phyloP scores from a whole-genome alignment of 1,140 invertebrate species.

The Goniozus legneri region DNA sequence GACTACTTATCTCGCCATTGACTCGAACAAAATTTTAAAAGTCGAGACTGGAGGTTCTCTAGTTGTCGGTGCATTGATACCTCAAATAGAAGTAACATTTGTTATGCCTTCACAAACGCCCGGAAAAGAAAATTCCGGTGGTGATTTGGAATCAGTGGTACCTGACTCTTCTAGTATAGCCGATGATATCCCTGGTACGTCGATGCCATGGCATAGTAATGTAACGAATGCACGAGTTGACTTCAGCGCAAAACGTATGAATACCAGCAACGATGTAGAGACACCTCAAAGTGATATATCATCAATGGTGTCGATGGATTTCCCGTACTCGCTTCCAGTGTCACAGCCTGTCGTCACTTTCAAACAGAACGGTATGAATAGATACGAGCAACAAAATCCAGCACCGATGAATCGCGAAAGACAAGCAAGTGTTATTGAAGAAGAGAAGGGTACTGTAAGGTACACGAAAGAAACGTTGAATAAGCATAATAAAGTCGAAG shows the following conservation, averaged over 20 bases:
- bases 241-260: conserved; percentile 39
- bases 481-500: conserved; percentile 26
- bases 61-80: conserved; percentile 72
- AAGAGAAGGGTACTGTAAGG: conserved; percentile 11
- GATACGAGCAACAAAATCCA: conserved; percentile 21
- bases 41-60: conserved; percentile 59
- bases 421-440: conserved; percentile 10
- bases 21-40: conserved; percentile 70
- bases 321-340: conserved; percentile 15
- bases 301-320: conserved; percentile 44
- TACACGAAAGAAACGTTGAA: conserved; percentile 10
- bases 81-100: conserved; percentile 82
- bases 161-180: conserved; percentile 77
- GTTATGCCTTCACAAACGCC: conserved; percentile 79
- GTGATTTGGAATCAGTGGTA: conserved; percentile 76
- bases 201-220: conserved; percentile 24
- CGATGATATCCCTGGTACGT: conserved; percentile 58
- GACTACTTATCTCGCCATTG: conserved; percentile 73
- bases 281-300: conserved; percentile 48
- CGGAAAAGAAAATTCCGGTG: conserved; percentile 75
- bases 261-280: conserved; percentile 43
- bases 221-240: conserved; percentile 34
- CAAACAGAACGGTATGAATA: conserved; percentile 43
- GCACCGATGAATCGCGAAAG: conserved; percentile 3
- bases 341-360: conserved; percentile 42